Evolutionary conservation across 1,140 invertebrate species (phyloP), one percentile per base, ranked within the genome.

Genomic region (Patella vulgata): DNA sequence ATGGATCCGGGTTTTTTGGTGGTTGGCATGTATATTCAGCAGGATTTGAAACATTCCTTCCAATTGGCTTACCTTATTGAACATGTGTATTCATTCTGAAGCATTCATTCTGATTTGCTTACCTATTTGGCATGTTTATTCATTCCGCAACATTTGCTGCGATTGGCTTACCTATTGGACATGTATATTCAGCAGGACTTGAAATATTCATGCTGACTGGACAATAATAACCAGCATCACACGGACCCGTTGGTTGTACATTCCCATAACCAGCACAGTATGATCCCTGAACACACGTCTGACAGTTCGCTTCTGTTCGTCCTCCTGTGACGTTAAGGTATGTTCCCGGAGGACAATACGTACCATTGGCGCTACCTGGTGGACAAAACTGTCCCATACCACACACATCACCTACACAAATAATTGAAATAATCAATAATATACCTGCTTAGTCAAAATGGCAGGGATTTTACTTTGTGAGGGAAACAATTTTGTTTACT

Each of bases 201-300:
- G 71, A 69, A 1, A 64, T 44, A 21, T 73, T 76, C 73, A 75
- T 76, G 39, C 78, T 77, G 11, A 68, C 17, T 1, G 80, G 78
- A 55, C 80, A 82, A 51, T 78, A 82, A 53, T 74, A 80, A 19
- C 80, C 80, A 19, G 59, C 68, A 27, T 44, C 64, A 71, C 80
- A 82, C 2, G 44, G 61, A 1, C 70, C 78, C 17, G 64, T 70
- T 3, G 72, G 68, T n/a, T 44, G 33, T 5, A 48, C 57, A 50
- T 79, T 80, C 3, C 77, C 77, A 53, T 78, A 75, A 11, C 79
- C 79, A 53, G 63, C 70, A 59, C 79, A 81, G 60, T 78, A 81
- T 6, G 59, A 59, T 1, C 79, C 77, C 44, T 70, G 73, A 3
- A 64, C 63, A 62, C 79, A 81, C 9, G 59, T 58, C 11, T 70